Percentiles rank a stretch among this genome's conserved stretches.
Conservation (phyloP, 2,888 invertebrate species). For the Nomada hirtipes region DNA sequence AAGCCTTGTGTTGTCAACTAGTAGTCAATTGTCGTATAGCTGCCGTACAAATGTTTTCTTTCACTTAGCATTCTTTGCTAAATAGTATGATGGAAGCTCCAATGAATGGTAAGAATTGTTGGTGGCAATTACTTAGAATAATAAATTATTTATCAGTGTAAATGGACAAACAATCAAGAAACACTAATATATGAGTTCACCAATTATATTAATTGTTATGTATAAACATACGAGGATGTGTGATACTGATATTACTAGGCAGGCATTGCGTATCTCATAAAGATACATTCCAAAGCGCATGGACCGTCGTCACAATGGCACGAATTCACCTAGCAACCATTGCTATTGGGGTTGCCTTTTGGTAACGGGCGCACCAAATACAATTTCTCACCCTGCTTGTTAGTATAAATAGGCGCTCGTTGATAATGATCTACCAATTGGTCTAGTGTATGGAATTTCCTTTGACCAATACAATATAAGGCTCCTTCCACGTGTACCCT, state of each 20-base stretch:
- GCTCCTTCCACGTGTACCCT: constrained; percentile 97
- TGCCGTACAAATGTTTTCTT: constrained; percentile 80
- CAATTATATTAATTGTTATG: constrained; percentile 80
- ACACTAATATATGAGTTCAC: constrained; percentile 81
- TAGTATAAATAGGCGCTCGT: constrained; percentile 99
- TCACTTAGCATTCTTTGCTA: constrained; percentile 53
- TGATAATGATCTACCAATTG: constrained; percentile 99
- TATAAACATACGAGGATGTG: constrained; percentile 81
- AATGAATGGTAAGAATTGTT: constrained; percentile 65
- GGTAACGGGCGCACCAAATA: constrained; percentile 98
- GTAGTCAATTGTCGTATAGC: constrained; percentile 73
- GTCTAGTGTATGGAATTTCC: constrained; percentile 97
- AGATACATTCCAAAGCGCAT: constrained; percentile 72
- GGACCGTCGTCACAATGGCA: constrained; percentile 67
- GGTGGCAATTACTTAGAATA: constrained; percentile 72
- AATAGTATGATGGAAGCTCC: constrained; percentile 73
- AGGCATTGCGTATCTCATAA: constrained; percentile 74
- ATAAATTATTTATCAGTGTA: constrained; percentile 78
- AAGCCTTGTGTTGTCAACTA: constrained; percentile 78
- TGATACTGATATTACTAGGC: constrained; percentile 78
- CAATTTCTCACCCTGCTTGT: constrained; percentile 98
- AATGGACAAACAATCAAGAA: constrained; percentile 80
- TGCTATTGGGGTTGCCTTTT: constrained; percentile 85
- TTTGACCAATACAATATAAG: constrained; percentile 98
- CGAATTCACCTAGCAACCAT: constrained; percentile 81